These are phyloP conservation scores for Apolygus lucorum DNA, from an alignment of 1,140 invertebrate species.

Conservation along the genomic window DNA sequence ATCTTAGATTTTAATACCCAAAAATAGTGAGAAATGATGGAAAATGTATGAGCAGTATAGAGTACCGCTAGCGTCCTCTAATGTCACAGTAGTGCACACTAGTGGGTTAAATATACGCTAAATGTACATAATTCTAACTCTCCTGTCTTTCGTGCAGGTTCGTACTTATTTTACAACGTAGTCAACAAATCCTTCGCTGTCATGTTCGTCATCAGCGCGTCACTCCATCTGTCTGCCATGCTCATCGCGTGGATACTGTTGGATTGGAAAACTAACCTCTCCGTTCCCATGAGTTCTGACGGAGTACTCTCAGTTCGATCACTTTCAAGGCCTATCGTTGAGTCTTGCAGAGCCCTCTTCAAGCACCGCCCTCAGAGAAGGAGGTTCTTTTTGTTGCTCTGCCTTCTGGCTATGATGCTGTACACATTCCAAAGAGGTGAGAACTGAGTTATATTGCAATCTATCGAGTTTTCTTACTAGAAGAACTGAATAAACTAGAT, in stretches of 20 bases:
- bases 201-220: conserved; percentile 61
- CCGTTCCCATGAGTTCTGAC: not conserved
- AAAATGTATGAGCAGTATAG: no score
- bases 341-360: conserved; percentile 49
- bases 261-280: conserved; percentile 51
- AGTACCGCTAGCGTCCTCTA: no score
- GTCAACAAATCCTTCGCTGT: conserved; percentile 51
- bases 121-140: no score
- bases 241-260: conserved; percentile 51
- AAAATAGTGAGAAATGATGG: no score
- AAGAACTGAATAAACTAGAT: not conserved
- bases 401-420: conserved; percentile 58
- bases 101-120: no score
- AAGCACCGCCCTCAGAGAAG: conserved; percentile 46
- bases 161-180: conserved; percentile 47
- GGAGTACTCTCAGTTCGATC: conserved; percentile 53
- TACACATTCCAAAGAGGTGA: conserved; percentile 65
- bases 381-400: conserved; percentile 51
- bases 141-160: no score
- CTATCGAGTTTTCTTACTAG: no score
- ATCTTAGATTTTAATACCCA: no score
- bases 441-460: not conserved
- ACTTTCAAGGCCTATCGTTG: conserved; percentile 49
- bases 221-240: conserved; percentile 49
- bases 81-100: no score